Evolutionary conservation across 2,113 vertebrate species (phyloP).

Genomic region (Sinocyclocheilus anshuiensis): DNA sequence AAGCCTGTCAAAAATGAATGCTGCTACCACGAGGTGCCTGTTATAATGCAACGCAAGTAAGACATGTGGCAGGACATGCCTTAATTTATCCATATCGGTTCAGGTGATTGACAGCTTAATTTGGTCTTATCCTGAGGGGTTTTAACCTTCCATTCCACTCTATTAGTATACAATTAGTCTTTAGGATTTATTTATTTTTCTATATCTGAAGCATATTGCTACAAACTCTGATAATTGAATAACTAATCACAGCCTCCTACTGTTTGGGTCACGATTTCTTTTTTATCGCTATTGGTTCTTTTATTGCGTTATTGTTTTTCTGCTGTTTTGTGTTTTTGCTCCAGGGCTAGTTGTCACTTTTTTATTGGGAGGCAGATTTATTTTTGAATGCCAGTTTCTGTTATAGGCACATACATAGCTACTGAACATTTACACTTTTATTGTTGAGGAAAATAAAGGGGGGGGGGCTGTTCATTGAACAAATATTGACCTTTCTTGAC

Average conservation of each 20-base stretch:
- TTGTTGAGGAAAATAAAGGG: neutral
- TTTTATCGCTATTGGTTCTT: neutral
- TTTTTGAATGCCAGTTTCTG: neutral
- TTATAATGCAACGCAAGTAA: slow-evolving; percentile 41
- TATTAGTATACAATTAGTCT: slow-evolving; percentile 32
- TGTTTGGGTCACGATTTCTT: neutral
- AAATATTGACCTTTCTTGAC: neutral
- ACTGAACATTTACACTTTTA: neutral
- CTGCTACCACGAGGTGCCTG: slow-evolving; percentile 40
- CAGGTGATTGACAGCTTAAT: slow-evolving; percentile 36
- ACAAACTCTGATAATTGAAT: neutral
- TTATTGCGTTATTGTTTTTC: neutral
- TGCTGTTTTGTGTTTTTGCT: slow-evolving; percentile 12
- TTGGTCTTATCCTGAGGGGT: slow-evolving; percentile 25
- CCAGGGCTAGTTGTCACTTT: neutral
- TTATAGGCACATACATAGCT: neutral
- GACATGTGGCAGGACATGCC: slow-evolving; percentile 38
- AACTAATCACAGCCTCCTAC: neutral
- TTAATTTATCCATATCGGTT: slow-evolving; percentile 21
- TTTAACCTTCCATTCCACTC: slow-evolving; percentile 30
- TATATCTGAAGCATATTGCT: slow-evolving; percentile 1
- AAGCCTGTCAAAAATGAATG: slow-evolving; percentile 61
- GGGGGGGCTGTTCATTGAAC: neutral
- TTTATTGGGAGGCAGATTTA: neutral
- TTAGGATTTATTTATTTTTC: slow-evolving; percentile 6